A percentile compares a stretch with the other conserved stretches of the same genome.
Conservation (phyloP, 2,113 vertebrate genomes). For the Brachionichthys hirsutus region DNA sequence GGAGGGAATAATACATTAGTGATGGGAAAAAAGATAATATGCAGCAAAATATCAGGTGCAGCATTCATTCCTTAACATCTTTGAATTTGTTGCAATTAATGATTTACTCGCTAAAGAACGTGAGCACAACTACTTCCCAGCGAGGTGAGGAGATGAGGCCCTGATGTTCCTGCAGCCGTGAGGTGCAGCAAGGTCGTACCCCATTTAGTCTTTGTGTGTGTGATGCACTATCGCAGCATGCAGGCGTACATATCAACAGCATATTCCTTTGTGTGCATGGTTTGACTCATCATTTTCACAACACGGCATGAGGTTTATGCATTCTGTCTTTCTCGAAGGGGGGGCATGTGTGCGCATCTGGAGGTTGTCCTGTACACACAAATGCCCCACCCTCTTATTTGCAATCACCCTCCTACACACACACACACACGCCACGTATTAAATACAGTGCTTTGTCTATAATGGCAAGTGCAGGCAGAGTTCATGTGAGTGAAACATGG, state of each 20-base stretch:
- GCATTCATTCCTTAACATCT: conserved; percentile 8
- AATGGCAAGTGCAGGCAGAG: conserved; percentile 1
- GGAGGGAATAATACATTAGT: conserved; percentile 47
- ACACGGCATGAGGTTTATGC: conserved; percentile 12
- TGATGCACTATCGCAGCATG: conserved; percentile 27
- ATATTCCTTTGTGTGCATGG: conserved; percentile 17
- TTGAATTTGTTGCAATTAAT: conserved; percentile 8
- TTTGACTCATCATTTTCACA: conserved; percentile 19
- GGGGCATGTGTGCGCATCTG: conserved; percentile 7
- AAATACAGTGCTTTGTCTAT: conserved; percentile 16
- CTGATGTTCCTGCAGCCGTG: conserved; percentile 12
- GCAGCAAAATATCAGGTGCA: conserved; percentile 23
- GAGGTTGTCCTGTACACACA: not conserved
- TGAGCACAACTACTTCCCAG: conserved; percentile 3
- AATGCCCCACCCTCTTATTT: conserved; percentile 13
- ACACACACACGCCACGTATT: conserved; percentile 2
- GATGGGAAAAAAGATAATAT: conserved; percentile 18
- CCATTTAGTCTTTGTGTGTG: conserved; percentile 35
- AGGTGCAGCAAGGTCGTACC: conserved; percentile 49
- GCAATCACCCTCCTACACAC: not conserved
- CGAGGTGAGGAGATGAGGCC: not conserved
- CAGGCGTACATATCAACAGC: conserved; percentile 34
- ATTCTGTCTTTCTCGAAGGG: conserved; percentile 8
- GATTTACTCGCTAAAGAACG: conserved; percentile 15
- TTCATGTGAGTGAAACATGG: not conserved